Percentiles rank a stretch among this genome's conserved stretches.
These are phyloP conservation scores for Brachypteracias leptosomus DNA, from an alignment of 2,113 vertebrate species.

Conservation along the genomic window DNA sequence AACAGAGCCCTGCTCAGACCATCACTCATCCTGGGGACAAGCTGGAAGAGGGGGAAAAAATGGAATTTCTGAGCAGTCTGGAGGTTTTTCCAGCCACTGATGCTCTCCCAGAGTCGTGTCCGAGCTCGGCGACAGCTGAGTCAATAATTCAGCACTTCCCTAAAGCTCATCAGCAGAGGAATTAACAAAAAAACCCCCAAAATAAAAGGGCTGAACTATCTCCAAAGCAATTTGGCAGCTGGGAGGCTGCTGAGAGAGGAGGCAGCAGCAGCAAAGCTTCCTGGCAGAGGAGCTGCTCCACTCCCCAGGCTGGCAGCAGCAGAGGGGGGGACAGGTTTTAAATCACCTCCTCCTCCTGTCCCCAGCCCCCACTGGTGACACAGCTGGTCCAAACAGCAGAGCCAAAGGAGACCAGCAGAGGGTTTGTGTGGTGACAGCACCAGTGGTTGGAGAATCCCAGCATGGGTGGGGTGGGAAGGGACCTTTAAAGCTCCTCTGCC, in stretches of 20 bases:
- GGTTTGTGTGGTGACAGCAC: not conserved
- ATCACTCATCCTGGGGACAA: not conserved
- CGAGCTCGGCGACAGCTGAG: not conserved
- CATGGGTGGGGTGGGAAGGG: not conserved
- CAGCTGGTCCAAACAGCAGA: conserved; percentile 57
- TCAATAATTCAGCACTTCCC: conserved; percentile 4
- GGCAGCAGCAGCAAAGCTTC: not conserved
- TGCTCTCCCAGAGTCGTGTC: not conserved
- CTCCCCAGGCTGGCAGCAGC: conserved; percentile 28
- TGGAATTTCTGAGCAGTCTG: not conserved
- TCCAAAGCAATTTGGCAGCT: conserved; percentile 7
- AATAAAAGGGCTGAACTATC: not conserved
- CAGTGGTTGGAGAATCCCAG: not conserved
- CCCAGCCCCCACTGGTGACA: conserved; percentile 28
- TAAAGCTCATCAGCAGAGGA: not conserved
- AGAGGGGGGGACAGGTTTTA: conserved; percentile 30
- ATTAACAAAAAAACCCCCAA: no score
- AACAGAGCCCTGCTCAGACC: not conserved
- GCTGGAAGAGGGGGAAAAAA: not conserved
- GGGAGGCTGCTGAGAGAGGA: conserved; percentile 8
- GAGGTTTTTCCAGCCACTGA: not conserved
- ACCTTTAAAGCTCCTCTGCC: no score
- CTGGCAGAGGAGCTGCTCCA: not conserved
- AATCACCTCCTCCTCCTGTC: not conserved
- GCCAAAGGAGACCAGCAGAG: conserved; percentile 46